phyloP scores from a whole-genome alignment of 2,797 vertebrate genomes.

The Periparus ater region DNA sequence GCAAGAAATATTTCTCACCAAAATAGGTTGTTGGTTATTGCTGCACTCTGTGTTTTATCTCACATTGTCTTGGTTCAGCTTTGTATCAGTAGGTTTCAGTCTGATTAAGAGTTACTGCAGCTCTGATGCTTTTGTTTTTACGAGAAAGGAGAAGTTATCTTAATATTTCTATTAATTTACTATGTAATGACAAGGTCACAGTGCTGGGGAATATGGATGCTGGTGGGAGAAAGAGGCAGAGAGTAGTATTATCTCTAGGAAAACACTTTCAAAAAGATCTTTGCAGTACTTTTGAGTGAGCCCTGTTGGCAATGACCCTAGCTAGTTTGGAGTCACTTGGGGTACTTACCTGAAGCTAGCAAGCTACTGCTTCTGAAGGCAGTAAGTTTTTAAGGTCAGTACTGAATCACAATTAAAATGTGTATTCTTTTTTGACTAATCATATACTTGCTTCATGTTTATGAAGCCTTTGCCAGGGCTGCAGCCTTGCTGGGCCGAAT shows the following conservation, averaged over 20 bases:
- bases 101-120: background rate
- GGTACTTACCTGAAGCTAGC: background rate
- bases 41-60: background rate
- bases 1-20: background rate
- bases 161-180: background rate
- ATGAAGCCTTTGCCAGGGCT: background rate
- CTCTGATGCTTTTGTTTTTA: background rate
- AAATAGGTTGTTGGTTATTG: background rate
- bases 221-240: background rate
- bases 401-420: background rate
- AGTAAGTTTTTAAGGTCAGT: background rate
- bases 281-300: background rate
- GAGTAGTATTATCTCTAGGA: background rate
- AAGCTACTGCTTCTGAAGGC: background rate
- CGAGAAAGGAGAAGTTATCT: background rate
- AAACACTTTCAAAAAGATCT: background rate
- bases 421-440: background rate
- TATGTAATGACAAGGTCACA: background rate
- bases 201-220: background rate
- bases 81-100: background rate
- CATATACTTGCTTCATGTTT: background rate
- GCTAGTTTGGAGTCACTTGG: background rate
- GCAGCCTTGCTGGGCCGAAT: background rate
- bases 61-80: background rate
- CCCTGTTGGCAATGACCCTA: background rate